phyloP scores from a whole-genome alignment of 2,113 vertebrate genomes.

The Indri indri region DNA sequence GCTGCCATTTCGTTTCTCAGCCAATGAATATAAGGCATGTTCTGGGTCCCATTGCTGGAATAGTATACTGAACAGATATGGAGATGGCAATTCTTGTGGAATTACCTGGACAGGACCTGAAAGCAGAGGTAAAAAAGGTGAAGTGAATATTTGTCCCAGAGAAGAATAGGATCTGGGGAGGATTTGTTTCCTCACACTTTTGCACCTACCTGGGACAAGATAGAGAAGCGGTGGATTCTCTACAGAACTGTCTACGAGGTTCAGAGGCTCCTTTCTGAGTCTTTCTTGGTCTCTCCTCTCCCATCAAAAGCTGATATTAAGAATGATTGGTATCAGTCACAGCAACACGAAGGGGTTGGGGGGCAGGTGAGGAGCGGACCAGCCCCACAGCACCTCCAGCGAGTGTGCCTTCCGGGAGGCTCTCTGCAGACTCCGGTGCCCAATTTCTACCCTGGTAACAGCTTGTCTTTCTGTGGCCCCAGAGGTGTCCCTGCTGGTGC shows the following conservation, averaged over 20 bases:
- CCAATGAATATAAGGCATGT: background rate
- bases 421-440: background rate
- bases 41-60: background rate
- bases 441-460: background rate
- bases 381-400: background rate
- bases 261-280: background rate
- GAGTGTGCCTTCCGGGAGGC: background rate
- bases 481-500: background rate
- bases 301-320: background rate
- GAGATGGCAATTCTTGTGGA: background rate
- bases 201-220: background rate
- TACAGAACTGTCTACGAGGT: background rate
- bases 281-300: background rate
- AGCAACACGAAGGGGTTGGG: no score
- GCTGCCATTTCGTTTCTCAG: background rate
- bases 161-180: background rate
- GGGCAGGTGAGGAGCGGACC: background rate
- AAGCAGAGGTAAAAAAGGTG: background rate
- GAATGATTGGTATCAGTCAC: background rate
- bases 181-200: background rate
- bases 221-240: background rate
- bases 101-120: background rate
- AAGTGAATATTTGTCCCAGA: background rate
- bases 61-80: background rate
- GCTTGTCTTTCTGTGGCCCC: background rate